Evolutionary conservation across 1,140 invertebrate species (phyloP).

Genomic region (Potamilus streckersoni): DNA sequence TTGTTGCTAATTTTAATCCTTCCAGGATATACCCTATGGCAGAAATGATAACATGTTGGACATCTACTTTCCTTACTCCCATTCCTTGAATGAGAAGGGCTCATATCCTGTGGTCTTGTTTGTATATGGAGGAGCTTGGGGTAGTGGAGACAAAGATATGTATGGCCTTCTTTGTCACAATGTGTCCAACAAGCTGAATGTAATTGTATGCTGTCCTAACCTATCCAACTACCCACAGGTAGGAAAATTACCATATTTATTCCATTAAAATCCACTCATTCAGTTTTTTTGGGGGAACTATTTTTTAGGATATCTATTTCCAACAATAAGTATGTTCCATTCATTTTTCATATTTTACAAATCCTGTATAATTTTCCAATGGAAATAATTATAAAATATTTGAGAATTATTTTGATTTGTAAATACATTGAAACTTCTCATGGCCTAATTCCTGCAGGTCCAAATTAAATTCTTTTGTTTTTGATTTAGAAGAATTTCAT

Average conservation of each 20-base stretch:
- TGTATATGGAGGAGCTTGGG: conserved; percentile 64
- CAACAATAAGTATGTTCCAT: too few relatives aligned
- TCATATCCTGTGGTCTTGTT: conserved; percentile 58
- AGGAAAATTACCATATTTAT: neutral
- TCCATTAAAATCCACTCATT: too few relatives aligned
- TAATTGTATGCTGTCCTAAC: conserved; percentile 62
- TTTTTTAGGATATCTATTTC: too few relatives aligned
- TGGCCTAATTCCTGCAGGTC: too few relatives aligned
- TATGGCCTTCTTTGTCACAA: conserved; percentile 61
- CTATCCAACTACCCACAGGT: conserved; percentile 65
- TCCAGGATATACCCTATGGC: conserved; percentile 60
- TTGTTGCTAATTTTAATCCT: neutral
- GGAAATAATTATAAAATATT: too few relatives aligned
- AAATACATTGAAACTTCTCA: too few relatives aligned
- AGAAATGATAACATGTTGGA: conserved; percentile 59
- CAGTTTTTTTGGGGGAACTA: too few relatives aligned
- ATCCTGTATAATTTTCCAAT: too few relatives aligned
- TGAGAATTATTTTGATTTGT: too few relatives aligned
- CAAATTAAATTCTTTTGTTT: too few relatives aligned
- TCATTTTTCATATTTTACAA: too few relatives aligned
- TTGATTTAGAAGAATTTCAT: too few relatives aligned
- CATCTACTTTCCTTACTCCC: conserved; percentile 47
- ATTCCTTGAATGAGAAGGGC: conserved; percentile 7
- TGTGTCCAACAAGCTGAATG: conserved; percentile 50
- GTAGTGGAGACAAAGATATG: conserved; percentile 62